phyloP scores from a whole-genome alignment of 2,113 vertebrate genomes.

The Azemiops feae region DNA sequence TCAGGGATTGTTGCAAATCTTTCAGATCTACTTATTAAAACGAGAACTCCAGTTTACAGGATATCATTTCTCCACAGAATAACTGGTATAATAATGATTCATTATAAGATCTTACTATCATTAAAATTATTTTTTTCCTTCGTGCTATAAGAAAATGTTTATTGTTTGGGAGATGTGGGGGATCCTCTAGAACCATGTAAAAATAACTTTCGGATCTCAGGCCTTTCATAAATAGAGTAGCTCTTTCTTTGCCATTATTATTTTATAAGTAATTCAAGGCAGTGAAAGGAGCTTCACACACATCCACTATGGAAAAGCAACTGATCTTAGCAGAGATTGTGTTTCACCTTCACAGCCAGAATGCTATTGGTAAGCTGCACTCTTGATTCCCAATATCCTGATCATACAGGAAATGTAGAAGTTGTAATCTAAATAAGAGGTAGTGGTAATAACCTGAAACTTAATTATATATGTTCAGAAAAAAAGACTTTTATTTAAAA shows the following conservation, averaged over 20 bases:
- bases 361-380: neutral
- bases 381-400: neutral
- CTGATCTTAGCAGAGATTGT: neutral
- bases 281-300: neutral
- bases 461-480: neutral
- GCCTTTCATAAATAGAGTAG: neutral
- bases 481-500: conserved; percentile 39
- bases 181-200: neutral
- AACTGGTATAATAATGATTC: neutral
- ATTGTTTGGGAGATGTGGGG: neutral
- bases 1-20: neutral
- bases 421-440: neutral
- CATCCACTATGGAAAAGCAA: neutral
- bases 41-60: neutral
- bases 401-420: neutral
- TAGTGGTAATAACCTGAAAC: neutral
- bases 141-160: neutral
- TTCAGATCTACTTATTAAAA: neutral
- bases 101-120: neutral
- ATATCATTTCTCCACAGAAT: neutral
- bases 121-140: neutral
- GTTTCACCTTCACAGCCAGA: neutral
- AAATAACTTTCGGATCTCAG: neutral
- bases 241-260: neutral
- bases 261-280: neutral